phyloP scores from a whole-genome alignment of 2,113 vertebrate species.

The Ivindomyrus marchei region DNA sequence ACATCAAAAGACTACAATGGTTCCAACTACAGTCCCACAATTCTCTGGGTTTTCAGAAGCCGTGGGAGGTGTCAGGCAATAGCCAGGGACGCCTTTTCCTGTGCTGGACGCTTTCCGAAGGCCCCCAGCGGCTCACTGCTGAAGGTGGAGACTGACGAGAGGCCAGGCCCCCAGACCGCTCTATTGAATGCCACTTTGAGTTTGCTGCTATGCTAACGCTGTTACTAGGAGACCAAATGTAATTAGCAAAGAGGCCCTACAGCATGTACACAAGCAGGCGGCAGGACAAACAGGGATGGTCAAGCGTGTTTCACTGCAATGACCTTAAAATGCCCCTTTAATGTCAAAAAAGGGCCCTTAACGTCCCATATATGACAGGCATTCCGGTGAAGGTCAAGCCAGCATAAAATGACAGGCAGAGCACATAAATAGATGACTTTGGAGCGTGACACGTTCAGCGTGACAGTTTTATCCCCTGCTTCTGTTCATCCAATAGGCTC shows the following conservation, averaged over 20 bases:
- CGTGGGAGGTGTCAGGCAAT: background rate
- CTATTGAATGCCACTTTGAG: background rate
- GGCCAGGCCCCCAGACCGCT: background rate
- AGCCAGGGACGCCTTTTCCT: background rate
- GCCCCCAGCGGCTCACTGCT: background rate
- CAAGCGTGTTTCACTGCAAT: background rate
- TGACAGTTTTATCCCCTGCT: background rate
- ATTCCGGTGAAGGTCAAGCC: background rate
- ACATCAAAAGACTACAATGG: background rate
- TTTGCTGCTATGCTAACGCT: constrained; percentile 10
- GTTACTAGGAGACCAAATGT: constrained; percentile 22
- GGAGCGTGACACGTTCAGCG: background rate
- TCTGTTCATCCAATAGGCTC: background rate
- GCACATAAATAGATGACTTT: background rate
- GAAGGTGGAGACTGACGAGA: background rate
- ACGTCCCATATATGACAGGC: background rate
- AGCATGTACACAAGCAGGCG: background rate
- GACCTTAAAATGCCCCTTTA: background rate
- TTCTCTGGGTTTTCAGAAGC: background rate
- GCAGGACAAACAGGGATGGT: background rate
- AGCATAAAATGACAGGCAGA: background rate
- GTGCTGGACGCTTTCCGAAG: background rate
- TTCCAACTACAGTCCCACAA: background rate
- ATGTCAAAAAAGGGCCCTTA: background rate
- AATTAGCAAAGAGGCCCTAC: background rate